Base-by-base conservation (phyloP, 92 coral and sea anemone species). In the Meandrina meandrites region DNA sequence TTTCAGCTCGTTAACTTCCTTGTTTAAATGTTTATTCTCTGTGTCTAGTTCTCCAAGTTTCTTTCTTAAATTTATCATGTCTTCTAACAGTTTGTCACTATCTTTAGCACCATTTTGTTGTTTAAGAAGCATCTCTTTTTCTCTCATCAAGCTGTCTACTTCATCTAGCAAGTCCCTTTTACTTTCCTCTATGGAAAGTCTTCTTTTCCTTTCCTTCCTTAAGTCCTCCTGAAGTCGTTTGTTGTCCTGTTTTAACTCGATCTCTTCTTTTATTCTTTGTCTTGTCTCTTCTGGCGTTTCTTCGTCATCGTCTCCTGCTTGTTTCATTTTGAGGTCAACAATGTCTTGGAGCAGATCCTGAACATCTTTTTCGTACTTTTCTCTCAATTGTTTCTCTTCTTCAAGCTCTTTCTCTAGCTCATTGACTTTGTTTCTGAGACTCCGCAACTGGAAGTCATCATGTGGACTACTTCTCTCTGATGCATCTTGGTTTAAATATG, bases 261-360 rank as follows among this genome's bases (percentile, higher is more conserved):
- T 30, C 34, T 90, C 93, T 28, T 90, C 92, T 24, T 84, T 88
- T 35, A 93, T 79, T 50, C 75, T 87, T 19, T 82, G 58, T 24
- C 79, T 85, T 19, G 80, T 24, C 22, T 89, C 91, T 13, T 85
- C 90, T 12, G 75, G 87, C 36, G 79, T 82, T 31, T 80, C 93
- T 7, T 84, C 93, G 37, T 87, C 92, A 10, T 92, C 92, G 10
- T 90, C 92, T 11, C 58, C 74, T 28, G 70, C 84, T n/a, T 89
- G 90, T 78, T 88, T 91, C 94, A 89, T 89, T 42, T 94, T 94
- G 64, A 94, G 76, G 54, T 82, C 81, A 31, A 93, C 89, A 36
- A 94, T 94, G 37, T 94, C 98, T 74, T 89, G 79, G 21, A 94
- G 86, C 16, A 94, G 82, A 76, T 94, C 94, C 69, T 93, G 91